Base-by-base conservation (phyloP, 2,888 invertebrate genomes). In the Nemotelus pantherinus region DNA sequence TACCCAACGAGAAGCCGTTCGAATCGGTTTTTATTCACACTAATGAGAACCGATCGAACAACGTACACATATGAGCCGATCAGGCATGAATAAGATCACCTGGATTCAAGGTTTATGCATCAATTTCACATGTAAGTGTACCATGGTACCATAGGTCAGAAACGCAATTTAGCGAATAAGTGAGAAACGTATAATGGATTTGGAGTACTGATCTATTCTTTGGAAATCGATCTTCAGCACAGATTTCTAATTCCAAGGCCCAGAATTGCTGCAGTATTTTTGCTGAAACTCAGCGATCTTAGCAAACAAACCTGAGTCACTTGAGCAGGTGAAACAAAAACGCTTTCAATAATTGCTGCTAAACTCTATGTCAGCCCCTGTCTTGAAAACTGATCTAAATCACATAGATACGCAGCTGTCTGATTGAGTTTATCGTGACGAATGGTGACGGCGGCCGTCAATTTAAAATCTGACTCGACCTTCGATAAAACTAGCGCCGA, bases 1-100 rank as follows among this genome's bases (percentile, higher is more conserved):
- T 63, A 74, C 63, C 44, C 45, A 9, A 45, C 10, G 47, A 65
- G 65, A 65, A 65, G 65, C 65, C 65, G n/a, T 65, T 65, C 7
- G 3, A 63, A 43, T 63, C 63, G 63, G 63, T 9, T 63, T 63
- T 43, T 63, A 63, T 10, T 41, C 63, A 41, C 63, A 63, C 43
- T 63, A 63, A 63, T 41, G 63, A 43, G 63, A 63, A 63, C 41
- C 43, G 63, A 63, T 41, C 63, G 63, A 41, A 39, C 41, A 39
- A 63, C 63, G 25, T 25, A 43, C 43, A 63, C 63, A 63, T n/a
- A 10, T 41, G 5, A 63, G 43, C 43, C 5, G 39, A 25, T 25
- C 10, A 39, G 9, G 43, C 41, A n/a, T 39, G 63, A 6, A 63
- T 43, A 63, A 39, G 43, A 39, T 63, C 63, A 63, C 63, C 63